Evolutionary conservation across 2,797 vertebrate species (phyloP).

Genomic region (Nyctibius grandis): DNA sequence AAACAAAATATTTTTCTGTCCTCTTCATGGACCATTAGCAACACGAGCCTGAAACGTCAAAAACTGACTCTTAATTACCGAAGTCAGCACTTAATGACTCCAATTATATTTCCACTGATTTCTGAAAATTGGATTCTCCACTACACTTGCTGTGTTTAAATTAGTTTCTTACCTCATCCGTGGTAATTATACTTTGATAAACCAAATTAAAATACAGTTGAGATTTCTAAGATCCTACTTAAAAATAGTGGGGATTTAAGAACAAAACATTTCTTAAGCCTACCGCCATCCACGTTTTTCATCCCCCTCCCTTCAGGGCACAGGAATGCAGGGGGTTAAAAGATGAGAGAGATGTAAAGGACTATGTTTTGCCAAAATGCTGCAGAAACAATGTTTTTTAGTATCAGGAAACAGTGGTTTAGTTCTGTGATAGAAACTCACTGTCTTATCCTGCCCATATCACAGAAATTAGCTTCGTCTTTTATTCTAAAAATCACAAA

Average conservation of each 20-base stretch:
- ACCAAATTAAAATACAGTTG: slow-evolving; percentile 55
- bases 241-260: neutral
- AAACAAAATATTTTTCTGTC: neutral
- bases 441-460: fast-evolving
- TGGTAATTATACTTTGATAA: slow-evolving; percentile 59
- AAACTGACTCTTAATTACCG: slow-evolving; percentile 45
- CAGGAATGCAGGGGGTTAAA: neutral
- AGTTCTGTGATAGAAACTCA: neutral
- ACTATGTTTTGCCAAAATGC: neutral
- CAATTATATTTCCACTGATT: slow-evolving; percentile 66
- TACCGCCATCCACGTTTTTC: neutral
- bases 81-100: slow-evolving; percentile 55
- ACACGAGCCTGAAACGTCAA: slow-evolving; percentile 10
- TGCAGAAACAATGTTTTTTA: neutral
- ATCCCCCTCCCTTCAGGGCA: neutral
- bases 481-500: neutral
- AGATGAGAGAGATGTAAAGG: neutral
- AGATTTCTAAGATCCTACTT: neutral
- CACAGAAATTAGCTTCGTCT: neutral
- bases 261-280: neutral
- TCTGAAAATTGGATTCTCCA: slow-evolving; percentile 62
- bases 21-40: neutral
- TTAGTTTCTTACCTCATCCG: slow-evolving; percentile 45
- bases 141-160: slow-evolving; percentile 58
- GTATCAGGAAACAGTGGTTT: neutral